phyloP scores from a whole-genome alignment of 2,888 invertebrate species.

The Camponotus fellah region DNA sequence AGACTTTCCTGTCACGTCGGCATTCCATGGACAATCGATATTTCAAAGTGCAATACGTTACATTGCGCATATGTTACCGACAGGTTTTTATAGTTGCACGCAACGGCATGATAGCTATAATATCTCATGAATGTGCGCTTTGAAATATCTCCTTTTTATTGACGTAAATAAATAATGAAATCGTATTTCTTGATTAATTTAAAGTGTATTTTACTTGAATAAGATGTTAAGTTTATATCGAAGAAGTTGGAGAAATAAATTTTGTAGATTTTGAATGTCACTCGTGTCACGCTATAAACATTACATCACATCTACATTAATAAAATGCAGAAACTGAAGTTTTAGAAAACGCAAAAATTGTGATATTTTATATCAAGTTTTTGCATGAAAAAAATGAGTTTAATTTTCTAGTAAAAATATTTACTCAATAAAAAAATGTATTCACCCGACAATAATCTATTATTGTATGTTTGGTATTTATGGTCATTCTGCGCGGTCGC shows the following conservation, averaged over 20 bases:
- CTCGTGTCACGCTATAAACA: neutral
- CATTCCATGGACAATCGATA: slow-evolving; percentile 20
- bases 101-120: slow-evolving; percentile 17
- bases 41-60: slow-evolving; percentile 10
- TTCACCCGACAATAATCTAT: slow-evolving; percentile 15
- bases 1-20: slow-evolving; percentile 3
- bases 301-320: too few species aligned
- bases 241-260: neutral
- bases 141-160: neutral
- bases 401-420: neutral
- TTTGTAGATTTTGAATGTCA: neutral
- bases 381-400: neutral
- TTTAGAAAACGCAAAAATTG: neutral
- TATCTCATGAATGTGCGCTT: neutral
- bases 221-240: neutral
- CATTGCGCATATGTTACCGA: slow-evolving; percentile 31
- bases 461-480: slow-evolving; percentile 14
- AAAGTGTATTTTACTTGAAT: neutral
- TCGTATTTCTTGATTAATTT: slow-evolving; percentile 4
- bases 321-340: neutral
- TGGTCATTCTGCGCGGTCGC: slow-evolving; percentile 19
- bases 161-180: neutral
- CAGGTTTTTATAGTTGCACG: slow-evolving; percentile 15
- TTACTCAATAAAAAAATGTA: neutral
- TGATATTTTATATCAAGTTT: neutral